These are phyloP conservation scores for Muscina levida DNA, from an alignment of 2,888 invertebrate species.

Conservation along the genomic window DNA sequence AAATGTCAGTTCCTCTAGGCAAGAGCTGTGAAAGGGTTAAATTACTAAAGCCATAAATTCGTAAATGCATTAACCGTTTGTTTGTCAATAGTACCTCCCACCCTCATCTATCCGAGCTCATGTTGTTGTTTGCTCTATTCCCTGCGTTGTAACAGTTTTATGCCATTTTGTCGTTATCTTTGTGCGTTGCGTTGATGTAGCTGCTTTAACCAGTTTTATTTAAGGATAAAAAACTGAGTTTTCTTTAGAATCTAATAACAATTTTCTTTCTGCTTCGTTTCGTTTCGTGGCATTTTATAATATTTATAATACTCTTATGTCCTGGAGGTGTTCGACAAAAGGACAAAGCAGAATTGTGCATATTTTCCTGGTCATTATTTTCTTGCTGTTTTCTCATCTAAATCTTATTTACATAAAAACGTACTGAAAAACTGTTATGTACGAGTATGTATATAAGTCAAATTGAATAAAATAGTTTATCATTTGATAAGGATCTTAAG, in stretches of 20 bases:
- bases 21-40: constrained; percentile 55
- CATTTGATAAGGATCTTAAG: constrained; percentile 42
- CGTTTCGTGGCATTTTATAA: constrained; percentile 13
- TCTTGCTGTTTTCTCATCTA: constrained; percentile 49
- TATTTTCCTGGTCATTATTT: constrained; percentile 52
- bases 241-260: constrained; percentile 30
- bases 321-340: constrained; percentile 50
- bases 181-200: not conserved
- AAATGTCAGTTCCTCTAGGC: constrained; percentile 46
- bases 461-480: constrained; percentile 61
- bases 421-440: constrained; percentile 18
- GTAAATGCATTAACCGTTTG: constrained; percentile 48
- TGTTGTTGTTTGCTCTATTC: not conserved
- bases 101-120: not conserved
- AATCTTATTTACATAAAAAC: constrained; percentile 55
- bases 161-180: constrained; percentile 20
- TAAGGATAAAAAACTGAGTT: constrained; percentile 37
- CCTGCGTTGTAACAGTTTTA: constrained; percentile 1
- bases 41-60: constrained; percentile 49
- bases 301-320: constrained; percentile 39
- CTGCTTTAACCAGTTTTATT: constrained; percentile 11
- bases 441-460: constrained; percentile 50
- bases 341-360: constrained; percentile 40
- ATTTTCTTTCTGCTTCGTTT: constrained; percentile 27
- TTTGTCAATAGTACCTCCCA: constrained; percentile 14